Evolutionary conservation across 2,888 invertebrate genomes (phyloP), one percentile per base, ranked within the genome.

Genomic region (Anoncus sp.): DNA sequence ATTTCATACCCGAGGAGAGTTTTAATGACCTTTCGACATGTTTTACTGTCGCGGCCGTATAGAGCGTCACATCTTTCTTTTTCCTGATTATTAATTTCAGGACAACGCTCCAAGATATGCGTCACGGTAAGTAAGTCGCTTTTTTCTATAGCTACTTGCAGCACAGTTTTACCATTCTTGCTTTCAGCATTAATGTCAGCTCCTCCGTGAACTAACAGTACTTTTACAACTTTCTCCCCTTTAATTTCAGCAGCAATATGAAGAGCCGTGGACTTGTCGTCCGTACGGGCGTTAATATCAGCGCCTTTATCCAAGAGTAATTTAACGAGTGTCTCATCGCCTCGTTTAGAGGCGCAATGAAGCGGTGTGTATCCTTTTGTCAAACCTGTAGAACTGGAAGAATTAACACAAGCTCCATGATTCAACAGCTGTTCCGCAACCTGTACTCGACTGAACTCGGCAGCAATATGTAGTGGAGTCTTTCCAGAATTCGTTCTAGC

Each of bases 281-380:
- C 14, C 6, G 69, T 49, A 14, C n/a, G 35, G 9, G 45, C 43
- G 20, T 71, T 45, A 40, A 72, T 18, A 10, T 60, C 31, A 6
- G 66, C 76, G 14, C 59, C 57, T 38, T 20, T 59, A 0, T 49
- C 16, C n/a, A 74, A 40, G 7, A 74, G 38, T 5, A 74, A 47
- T 35, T 66, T 24, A 6, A 72, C 31, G 9, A 66, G 31, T 65
- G 49, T 40, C 3, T 22, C 47, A 6, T 51, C 16, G 1, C 43
- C 27, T 14, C 6, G 18, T 16, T 12, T 24, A 10, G 27, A 60
- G 1, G 62, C 71, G 14, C 3, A 43, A 38, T 62, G 51, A 27
- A 71, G 49, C 1, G 62, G 24, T 14, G 51, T 40, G 7, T 62
- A 60, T 10, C 40, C 43, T n/a, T 1, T 24, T 14, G 10, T 16